Base-by-base conservation (phyloP, 2,888 invertebrate species). In the Tanaodytes sp. region DNA sequence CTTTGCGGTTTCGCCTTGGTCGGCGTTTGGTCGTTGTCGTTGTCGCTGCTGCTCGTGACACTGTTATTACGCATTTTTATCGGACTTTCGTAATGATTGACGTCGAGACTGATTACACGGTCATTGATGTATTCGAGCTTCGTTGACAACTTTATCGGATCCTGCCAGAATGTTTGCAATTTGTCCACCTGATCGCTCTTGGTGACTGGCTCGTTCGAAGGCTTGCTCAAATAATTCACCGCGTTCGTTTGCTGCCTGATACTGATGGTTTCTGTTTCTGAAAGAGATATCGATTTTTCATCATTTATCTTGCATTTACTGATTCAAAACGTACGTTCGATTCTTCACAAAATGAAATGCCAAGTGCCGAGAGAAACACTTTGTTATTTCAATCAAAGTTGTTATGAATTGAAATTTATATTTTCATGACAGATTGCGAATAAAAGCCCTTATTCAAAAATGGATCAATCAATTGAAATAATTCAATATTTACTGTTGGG, bases 121-220 rank as follows among this genome's bases (percentile, higher is more conserved):
- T 84, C 84, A 71, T 84, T 84, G 0, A 80, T 79, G 71, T 84
- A 84, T 2, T 73, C 51, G 1, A 75, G 69, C 8, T 77, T 77
- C 3, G 52, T 23, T 49, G 79, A 79, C 1, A 76, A 77, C 2
- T 76, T 75, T 36, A 77, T 59, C 0, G 82, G 76, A 51, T 80
- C 76, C 16, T 80, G 81, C 83, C 83, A 82, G 9, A 84, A 74
- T 0, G 79, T 77, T 12, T 80, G 81, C 4, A 84, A 66, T 57
- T 84, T 84, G 64, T 84, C 79, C 9, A 84, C 77, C 31, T 84
- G 82, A 67, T 84, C 84, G 68, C 79, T 81, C 40, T 84, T 84
- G 11, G 74, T 77, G 5, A 83, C 77, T 1, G 77, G 72, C 31
- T 83, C 83, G 33, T 77, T 71, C 0, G 77, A 78, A 1, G 82